Evolutionary conservation across 1,140 invertebrate species (phyloP).

Genomic region (Zaprionus camerounensis): DNA sequence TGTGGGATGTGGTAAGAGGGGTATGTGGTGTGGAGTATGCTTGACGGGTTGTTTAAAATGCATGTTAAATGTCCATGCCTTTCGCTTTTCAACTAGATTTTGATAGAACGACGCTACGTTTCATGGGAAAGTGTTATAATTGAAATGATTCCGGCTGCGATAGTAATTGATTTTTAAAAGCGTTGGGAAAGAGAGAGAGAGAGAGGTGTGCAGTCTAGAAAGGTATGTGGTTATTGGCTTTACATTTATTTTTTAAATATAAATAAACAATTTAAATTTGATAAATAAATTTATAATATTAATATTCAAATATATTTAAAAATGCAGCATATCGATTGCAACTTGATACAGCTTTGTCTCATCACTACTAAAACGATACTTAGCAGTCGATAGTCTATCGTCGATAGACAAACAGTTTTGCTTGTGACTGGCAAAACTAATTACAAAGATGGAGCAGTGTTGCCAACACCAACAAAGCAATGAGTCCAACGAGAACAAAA

Average conservation of each 20-base stretch:
- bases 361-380: not conserved
- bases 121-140: constrained; percentile 81
- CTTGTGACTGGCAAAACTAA: constrained; percentile 61
- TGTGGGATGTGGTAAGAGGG: constrained; percentile 10
- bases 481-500: constrained; percentile 50
- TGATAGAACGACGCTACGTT: constrained; percentile 57
- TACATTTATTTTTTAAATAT: too few species aligned
- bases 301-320: too few species aligned
- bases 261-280: too few species aligned
- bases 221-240: too few species aligned
- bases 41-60: constrained; percentile 60
- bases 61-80: constrained; percentile 55
- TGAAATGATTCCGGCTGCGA: constrained; percentile 56
- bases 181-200: not conserved
- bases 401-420: not conserved
- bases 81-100: constrained; percentile 72
- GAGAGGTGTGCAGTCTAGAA: too few species aligned
- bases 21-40: not conserved
- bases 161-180: constrained; percentile 58
- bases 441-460: constrained; percentile 56
- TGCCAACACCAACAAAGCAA: constrained; percentile 59
- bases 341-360: not conserved
- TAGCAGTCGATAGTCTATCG: not conserved
- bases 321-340: too few species aligned
- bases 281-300: too few species aligned